Conservation (phyloP, 2,113 vertebrate species). For the Notothenia coriiceps region DNA sequence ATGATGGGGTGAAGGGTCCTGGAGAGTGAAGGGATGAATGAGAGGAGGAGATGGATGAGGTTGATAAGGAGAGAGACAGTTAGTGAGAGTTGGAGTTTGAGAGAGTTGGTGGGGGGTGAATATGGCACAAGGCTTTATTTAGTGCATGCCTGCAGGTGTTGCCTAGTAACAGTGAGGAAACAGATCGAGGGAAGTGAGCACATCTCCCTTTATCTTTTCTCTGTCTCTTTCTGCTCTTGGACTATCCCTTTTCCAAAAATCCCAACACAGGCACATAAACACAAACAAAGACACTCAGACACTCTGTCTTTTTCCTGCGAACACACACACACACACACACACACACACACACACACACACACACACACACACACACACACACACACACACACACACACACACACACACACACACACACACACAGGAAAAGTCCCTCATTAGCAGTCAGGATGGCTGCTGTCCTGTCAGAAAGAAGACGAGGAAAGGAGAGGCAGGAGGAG, state of each 20-base stretch:
- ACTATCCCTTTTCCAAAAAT: conserved; percentile 53
- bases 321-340: conserved; percentile 21
- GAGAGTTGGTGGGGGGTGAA: conserved; percentile 30
- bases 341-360: conserved; percentile 14
- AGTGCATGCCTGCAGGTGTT: conserved; percentile 89
- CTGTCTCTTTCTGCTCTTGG: conserved; percentile 51
- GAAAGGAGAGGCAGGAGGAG: conserved; percentile 52
- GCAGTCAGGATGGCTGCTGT: conserved; percentile 71
- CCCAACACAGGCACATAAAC: conserved; percentile 28
- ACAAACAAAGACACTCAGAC: conserved; percentile 50
- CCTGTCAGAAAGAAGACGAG: conserved; percentile 60
- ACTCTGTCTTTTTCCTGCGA: conserved; percentile 24
- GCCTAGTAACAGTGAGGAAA: conserved; percentile 87
- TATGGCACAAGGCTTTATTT: conserved; percentile 83
- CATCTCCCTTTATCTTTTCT: conserved; percentile 67
- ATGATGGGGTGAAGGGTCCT: conserved; percentile 28
- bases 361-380: conserved; percentile 23
- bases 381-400: conserved; percentile 13
- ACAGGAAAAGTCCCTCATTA: conserved; percentile 66
- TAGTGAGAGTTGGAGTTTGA: conserved; percentile 9
- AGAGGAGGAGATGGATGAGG: conserved; percentile 60
- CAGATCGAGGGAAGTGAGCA: conserved; percentile 74
- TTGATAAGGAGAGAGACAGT: conserved; percentile 39
- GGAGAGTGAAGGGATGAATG: conserved; percentile 46
- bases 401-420: conserved; percentile 16